Evolutionary conservation across 2,113 vertebrate species (phyloP).

Genomic region (Cyanocitta stelleri): DNA sequence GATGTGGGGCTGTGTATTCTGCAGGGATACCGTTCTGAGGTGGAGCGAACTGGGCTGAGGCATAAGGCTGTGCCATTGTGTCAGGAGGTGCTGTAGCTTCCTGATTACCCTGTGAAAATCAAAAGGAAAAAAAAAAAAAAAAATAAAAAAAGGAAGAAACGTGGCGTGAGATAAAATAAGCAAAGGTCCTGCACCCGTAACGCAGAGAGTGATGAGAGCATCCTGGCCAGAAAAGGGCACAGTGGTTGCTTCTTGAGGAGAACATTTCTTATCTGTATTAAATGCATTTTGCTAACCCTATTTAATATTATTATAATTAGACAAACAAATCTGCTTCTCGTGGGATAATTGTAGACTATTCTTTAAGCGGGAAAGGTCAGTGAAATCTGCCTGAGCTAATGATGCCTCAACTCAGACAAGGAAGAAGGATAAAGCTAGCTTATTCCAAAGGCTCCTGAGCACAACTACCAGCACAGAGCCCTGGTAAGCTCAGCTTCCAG

Average conservation of each 20-base stretch:
- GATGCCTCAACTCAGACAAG: not conserved
- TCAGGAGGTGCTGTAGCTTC: slow-evolving; percentile 91
- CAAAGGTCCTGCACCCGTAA: not conserved
- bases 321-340: not conserved
- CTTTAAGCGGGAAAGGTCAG: not conserved
- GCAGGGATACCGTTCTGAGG: slow-evolving; percentile 89
- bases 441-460: not conserved
- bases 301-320: not conserved
- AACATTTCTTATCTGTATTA: not conserved
- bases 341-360: not conserved
- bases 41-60: slow-evolving; percentile 89
- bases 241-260: not conserved
- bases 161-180: not conserved
- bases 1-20: slow-evolving; percentile 88
- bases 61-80: slow-evolving; percentile 94
- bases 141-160: not conserved
- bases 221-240: not conserved
- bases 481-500: not conserved
- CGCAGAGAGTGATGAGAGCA: not conserved
- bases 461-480: not conserved
- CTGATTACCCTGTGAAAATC: slow-evolving; percentile 87
- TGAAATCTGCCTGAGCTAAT: not conserved
- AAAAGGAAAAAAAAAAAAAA: not conserved
- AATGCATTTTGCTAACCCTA: not conserved
- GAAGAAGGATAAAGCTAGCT: not conserved